A percentile compares a stretch with the other conserved stretches of the same genome.
These are phyloP conservation scores for Psix sp. DNA, from an alignment of 1,140 invertebrate species.

Conservation along the genomic window DNA sequence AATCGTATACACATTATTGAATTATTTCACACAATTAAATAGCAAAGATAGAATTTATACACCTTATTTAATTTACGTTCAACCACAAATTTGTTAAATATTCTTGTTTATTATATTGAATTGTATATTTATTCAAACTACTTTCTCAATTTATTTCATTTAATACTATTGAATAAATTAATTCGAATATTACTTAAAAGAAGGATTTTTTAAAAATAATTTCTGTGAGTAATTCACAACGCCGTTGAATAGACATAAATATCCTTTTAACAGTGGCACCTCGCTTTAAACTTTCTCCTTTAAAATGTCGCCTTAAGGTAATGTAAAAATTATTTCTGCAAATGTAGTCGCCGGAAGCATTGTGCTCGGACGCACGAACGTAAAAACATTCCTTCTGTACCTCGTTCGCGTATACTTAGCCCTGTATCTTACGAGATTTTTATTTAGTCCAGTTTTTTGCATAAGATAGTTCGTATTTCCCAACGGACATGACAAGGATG, in stretches of 20 bases:
- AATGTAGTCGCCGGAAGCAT: conserved; percentile 34
- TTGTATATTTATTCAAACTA: too few species aligned
- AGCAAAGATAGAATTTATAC: too few species aligned
- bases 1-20: too few species aligned
- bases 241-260: conserved; percentile 14
- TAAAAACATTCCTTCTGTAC: conserved; percentile 37
- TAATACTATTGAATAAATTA: too few species aligned
- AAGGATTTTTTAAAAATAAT: too few species aligned
- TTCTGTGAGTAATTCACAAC: conserved; percentile 12
- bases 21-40: too few species aligned
- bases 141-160: too few species aligned
- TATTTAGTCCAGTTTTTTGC: conserved; percentile 31
- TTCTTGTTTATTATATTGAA: too few species aligned
- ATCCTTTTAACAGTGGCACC: conserved; percentile 1
- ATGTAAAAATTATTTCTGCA: conserved; percentile 46
- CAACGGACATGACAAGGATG: conserved; percentile 9
- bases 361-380: conserved; percentile 13
- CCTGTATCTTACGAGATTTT: conserved; percentile 38
- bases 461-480: conserved; percentile 38
- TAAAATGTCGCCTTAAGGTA: conserved; percentile 38
- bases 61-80: too few species aligned
- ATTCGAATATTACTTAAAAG: too few species aligned
- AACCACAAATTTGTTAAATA: too few species aligned
- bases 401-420: conserved; percentile 18
- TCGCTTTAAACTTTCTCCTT: conserved; percentile 21